Evolutionary conservation across 2,888 invertebrate species (phyloP).

Genomic region (Phortica okadai): DNA sequence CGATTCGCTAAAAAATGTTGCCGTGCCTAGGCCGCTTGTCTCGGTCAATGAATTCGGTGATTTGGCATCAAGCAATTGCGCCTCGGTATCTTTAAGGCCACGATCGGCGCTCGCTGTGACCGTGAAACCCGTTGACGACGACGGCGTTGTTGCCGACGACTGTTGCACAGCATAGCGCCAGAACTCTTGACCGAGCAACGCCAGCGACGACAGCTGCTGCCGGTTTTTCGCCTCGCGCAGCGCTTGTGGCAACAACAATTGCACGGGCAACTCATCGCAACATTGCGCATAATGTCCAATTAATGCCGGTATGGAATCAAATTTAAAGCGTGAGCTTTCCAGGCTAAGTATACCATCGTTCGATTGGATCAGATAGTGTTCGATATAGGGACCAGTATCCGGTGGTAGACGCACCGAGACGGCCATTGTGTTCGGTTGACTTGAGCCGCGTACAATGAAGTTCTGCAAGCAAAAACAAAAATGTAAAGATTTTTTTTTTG

Average conservation of each 20-base stretch:
- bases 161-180: constrained; percentile 89
- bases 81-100: constrained; percentile 45
- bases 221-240: constrained; percentile 92
- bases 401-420: constrained; percentile 92
- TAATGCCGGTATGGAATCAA: constrained; percentile 93
- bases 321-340: constrained; percentile 95
- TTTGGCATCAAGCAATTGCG: constrained; percentile 71
- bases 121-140: constrained; percentile 46
- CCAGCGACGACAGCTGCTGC: constrained; percentile 92
- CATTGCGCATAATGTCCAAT: constrained; percentile 96
- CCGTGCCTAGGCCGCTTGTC: constrained; percentile 76
- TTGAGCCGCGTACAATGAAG: constrained; percentile 96
- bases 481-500: neutral
- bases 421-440: constrained; percentile 95
- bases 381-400: constrained; percentile 93
- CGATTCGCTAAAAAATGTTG: constrained; percentile 73
- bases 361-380: constrained; percentile 96
- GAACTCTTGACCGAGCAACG: constrained; percentile 92
- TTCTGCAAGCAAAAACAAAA: constrained; percentile 80
- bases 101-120: neutral
- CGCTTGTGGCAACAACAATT: constrained; percentile 89
- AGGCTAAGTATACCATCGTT: constrained; percentile 87
- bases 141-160: constrained; percentile 75
- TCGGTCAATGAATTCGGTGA: constrained; percentile 76
- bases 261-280: constrained; percentile 95